Evolutionary conservation across 2,888 invertebrate species (phyloP).

Genomic region (Linnaemya vulpina): DNA sequence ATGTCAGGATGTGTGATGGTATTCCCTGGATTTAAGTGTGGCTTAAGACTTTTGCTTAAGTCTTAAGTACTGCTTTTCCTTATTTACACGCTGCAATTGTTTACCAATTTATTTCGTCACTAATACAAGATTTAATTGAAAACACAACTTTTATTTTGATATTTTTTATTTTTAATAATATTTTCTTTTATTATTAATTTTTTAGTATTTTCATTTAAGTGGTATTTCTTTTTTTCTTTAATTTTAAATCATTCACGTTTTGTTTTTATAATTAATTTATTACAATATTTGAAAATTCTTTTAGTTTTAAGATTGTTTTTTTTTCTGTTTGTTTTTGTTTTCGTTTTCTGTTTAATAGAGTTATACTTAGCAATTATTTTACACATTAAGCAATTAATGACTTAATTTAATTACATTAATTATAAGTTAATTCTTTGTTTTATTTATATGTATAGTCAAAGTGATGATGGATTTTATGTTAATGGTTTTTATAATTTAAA

Average conservation of each 20-base stretch:
- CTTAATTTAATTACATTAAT: conserved; percentile 58
- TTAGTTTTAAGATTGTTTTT: conserved; percentile 63
- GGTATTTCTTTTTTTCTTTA: conserved; percentile 58
- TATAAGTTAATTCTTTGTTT: conserved; percentile 61
- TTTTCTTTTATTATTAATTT: conserved; percentile 67
- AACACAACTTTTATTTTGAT: conserved; percentile 37
- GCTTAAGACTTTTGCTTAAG: too few relatives aligned
- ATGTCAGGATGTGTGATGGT: too few relatives aligned
- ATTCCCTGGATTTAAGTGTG: too few relatives aligned
- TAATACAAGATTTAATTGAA: too few relatives aligned
- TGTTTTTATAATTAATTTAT: conserved; percentile 79
- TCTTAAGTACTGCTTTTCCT: too few relatives aligned
- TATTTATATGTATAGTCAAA: conserved; percentile 48
- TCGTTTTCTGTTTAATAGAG: conserved; percentile 56
- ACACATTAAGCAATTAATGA: conserved; percentile 71
- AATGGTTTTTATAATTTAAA: conserved; percentile 72
- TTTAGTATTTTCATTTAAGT: conserved; percentile 64
- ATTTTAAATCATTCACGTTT: conserved; percentile 63
- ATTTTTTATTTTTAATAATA: conserved; percentile 69
- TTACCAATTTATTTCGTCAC: too few relatives aligned
- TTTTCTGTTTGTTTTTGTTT: not conserved
- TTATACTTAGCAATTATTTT: conserved; percentile 72
- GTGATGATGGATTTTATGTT: conserved; percentile 65
- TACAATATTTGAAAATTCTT: conserved; percentile 81
- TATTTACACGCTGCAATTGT: too few relatives aligned